Conservation (phyloP, 2,888 invertebrate genomes). For the Nipponacmea schrenckii region DNA sequence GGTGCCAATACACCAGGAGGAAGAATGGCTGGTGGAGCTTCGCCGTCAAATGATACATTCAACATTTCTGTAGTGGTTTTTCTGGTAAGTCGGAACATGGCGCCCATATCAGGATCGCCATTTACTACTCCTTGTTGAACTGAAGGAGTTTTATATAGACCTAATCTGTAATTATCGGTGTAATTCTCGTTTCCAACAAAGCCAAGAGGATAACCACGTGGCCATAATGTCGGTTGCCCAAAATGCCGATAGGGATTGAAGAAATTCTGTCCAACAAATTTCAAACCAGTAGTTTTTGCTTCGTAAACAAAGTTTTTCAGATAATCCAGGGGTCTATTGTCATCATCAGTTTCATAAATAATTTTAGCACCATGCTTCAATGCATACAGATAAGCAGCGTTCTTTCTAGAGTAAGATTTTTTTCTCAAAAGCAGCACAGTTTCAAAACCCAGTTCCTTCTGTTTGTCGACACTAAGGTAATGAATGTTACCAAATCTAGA, state of each 20-base stretch:
- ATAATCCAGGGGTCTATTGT: not conserved
- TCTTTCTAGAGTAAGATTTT: not conserved
- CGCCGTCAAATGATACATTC: constrained; percentile 43
- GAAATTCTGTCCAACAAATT: not conserved
- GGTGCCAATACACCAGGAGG: constrained; percentile 44
- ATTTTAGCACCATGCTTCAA: not conserved
- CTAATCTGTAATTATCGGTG: constrained; percentile 24
- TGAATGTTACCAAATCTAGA: not conserved
- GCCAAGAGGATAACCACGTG: constrained; percentile 52
- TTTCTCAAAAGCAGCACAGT: not conserved
- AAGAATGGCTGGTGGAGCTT: constrained; percentile 42
- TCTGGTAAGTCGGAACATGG: constrained; percentile 49
- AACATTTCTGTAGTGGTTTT: constrained; percentile 24
- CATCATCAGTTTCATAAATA: not conserved
- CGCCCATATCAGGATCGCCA: constrained; percentile 58
- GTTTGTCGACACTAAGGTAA: not conserved
- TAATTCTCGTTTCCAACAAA: constrained; percentile 17
- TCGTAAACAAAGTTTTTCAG: not conserved
- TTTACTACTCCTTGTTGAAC: constrained; percentile 53
- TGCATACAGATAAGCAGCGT: not conserved
- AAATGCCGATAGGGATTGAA: constrained; percentile 35
- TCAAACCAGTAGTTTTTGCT: not conserved
- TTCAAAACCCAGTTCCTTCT: not conserved
- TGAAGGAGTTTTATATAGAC: constrained; percentile 30
- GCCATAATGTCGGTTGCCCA: constrained; percentile 56